phyloP scores from a whole-genome alignment of 2,113 vertebrate species.

The Thalassoma bifasciatum region DNA sequence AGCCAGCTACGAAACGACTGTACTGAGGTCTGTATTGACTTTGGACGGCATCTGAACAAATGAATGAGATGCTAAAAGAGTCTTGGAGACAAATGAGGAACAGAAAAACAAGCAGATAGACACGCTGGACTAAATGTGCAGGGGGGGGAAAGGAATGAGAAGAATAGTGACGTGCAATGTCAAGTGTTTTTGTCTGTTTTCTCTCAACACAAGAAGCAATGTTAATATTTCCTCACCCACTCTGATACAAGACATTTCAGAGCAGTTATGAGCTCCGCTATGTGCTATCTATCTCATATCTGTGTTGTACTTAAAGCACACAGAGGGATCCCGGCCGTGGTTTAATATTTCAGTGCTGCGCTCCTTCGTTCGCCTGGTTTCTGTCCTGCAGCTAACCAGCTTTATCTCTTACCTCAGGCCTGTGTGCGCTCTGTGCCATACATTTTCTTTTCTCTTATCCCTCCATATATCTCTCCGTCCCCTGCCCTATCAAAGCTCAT shows the following conservation, averaged over 20 bases:
- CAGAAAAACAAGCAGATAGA: background rate
- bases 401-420: slow-evolving; percentile 36
- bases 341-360: slow-evolving; percentile 47
- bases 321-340: slow-evolving; percentile 15
- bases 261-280: slow-evolving; percentile 45
- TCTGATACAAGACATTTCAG: slow-evolving; percentile 24
- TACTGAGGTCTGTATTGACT: slow-evolving; percentile 32
- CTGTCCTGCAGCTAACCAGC: slow-evolving; percentile 35
- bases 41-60: slow-evolving; percentile 13
- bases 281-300: slow-evolving; percentile 57
- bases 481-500: background rate
- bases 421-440: slow-evolving; percentile 13
- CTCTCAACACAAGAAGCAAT: slow-evolving; percentile 6
- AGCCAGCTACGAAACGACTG: slow-evolving; percentile 44
- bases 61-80: slow-evolving; percentile 31
- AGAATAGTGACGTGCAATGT: slow-evolving; percentile 23
- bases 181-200: slow-evolving; percentile 35
- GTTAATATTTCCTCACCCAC: slow-evolving; percentile 25
- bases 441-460: slow-evolving; percentile 38
- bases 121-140: slow-evolving; percentile 9
- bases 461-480: slow-evolving; percentile 7
- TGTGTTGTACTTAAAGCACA: slow-evolving; percentile 48
- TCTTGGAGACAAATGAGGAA: background rate
- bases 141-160: background rate
- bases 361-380: slow-evolving; percentile 47